Evolutionary conservation across 53 echinoderm and acorn worm species (phyloP), one percentile per base, ranked within the genome.

Genomic region (Pentamera pediparva): DNA sequence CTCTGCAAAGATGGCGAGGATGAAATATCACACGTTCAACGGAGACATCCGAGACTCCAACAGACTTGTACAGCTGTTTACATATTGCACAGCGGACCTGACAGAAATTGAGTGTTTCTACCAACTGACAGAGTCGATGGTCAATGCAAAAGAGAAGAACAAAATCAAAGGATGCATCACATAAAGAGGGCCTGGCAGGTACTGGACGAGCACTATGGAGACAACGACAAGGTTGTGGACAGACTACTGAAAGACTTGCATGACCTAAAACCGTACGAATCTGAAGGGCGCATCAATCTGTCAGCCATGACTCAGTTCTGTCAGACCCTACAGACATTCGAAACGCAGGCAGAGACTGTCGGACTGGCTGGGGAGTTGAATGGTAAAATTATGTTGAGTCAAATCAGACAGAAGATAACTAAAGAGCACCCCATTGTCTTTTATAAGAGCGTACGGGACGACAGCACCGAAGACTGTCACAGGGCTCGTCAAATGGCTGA

Each of bases 41-140:
- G 80, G 84, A n/a, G 77, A 89, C 54, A 30, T 89, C 3, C 59
- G 70, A 41, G 86, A 86, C 15, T 89, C 82, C 75, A 65, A 59
- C 21, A 70, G 82, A 9, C 82, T 86, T 51, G 51, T 48, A 27
- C 27, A 75, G 6, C 47, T 86, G 55, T 82, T 89, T 24, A 41
- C 25, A 5, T 75, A 82, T 26, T 89, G 89, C 69, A 69, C 84
- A 34, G 29, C 60, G 19, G 74, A 35, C 18, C 39, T 89, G 39
- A 75, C 86, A 62, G 90, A 82, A 51, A 89, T 82, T 25, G 90
- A 89, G 32, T 82, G 86, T 47, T 86, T 89, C 47, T 82, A 86
- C 41, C 90, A 89, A 75, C 81, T 89, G 6, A 86, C 83, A n/a
- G 75, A 89, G 31, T 54, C 90, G 12, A 89, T 89, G 84, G 13